A percentile compares a stretch with the other conserved stretches of the same genome.
Evolutionary conservation across 2,113 vertebrate species (phyloP).

Genomic region (Garra rufa): DNA sequence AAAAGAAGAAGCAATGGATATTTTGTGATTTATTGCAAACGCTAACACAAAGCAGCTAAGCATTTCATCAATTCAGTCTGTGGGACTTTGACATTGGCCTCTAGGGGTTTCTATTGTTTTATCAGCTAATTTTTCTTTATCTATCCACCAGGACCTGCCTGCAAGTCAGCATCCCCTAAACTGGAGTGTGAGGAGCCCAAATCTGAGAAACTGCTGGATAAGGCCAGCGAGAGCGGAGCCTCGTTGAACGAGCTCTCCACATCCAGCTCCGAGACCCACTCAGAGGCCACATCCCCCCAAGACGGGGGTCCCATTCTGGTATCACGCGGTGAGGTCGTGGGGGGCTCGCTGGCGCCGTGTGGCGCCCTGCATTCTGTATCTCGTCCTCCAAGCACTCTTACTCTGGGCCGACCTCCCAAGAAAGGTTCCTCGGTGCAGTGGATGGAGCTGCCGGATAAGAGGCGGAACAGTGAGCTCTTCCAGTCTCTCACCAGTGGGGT

Average conservation of each 20-base stretch:
- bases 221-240: slow-evolving; percentile 88
- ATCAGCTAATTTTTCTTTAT: slow-evolving; percentile 49
- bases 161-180: slow-evolving; percentile 79
- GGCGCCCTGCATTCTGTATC: slow-evolving; percentile 74
- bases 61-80: slow-evolving; percentile 27
- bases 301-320: slow-evolving; percentile 66
- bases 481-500: slow-evolving; percentile 85
- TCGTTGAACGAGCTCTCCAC: slow-evolving; percentile 88
- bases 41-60: neutral
- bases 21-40: slow-evolving; percentile 10
- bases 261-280: slow-evolving; percentile 90
- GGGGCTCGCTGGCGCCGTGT: slow-evolving; percentile 60
- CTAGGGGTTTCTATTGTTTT: slow-evolving; percentile 31
- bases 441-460: slow-evolving; percentile 86
- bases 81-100: neutral
- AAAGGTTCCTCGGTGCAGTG: slow-evolving; percentile 81
- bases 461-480: slow-evolving; percentile 91
- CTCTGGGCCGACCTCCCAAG: slow-evolving; percentile 85
- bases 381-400: slow-evolving; percentile 84
- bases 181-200: slow-evolving; percentile 82
- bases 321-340: slow-evolving; percentile 39
- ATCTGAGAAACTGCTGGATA: slow-evolving; percentile 80
- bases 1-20: neutral
- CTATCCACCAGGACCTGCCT: slow-evolving; percentile 77
- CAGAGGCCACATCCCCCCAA: slow-evolving; percentile 84